Conservation (phyloP, 2,113 vertebrate genomes). For the Cyprinodon brontotheroides region DNA sequence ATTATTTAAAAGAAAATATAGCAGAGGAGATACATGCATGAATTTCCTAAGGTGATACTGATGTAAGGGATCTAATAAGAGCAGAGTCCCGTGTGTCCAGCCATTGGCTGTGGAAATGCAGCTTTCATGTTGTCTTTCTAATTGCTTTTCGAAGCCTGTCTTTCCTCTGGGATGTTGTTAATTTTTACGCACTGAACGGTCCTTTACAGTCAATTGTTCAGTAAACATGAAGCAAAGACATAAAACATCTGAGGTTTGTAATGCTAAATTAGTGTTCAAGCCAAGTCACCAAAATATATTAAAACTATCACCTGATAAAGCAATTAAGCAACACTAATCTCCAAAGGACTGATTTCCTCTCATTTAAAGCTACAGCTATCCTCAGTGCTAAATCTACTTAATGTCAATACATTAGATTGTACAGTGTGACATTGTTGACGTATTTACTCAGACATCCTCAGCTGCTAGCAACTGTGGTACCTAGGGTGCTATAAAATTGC, state of each 20-base stretch:
- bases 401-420: background rate
- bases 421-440: background rate
- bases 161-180: conserved; percentile 65
- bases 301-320: conserved; percentile 28
- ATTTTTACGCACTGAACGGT: conserved; percentile 51
- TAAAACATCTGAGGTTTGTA: conserved; percentile 49
- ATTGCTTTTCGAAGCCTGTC: conserved; percentile 60
- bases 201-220: conserved; percentile 42
- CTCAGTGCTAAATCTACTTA: background rate
- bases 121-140: conserved; percentile 53
- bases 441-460: background rate
- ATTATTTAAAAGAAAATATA: conserved; percentile 54
- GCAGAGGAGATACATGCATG: conserved; percentile 45
- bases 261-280: conserved; percentile 30
- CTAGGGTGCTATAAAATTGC: background rate
- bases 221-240: conserved; percentile 47
- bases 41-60: conserved; percentile 50
- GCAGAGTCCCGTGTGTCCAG: conserved; percentile 56
- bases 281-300: conserved; percentile 16
- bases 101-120: conserved; percentile 54
- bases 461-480: background rate
- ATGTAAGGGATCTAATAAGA: conserved; percentile 56
- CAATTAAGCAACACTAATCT: background rate
- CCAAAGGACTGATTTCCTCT: background rate
- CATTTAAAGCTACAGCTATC: background rate